Evolutionary conservation across 1,140 invertebrate species (phyloP).

Genomic region (Paraescarpia echinospica): DNA sequence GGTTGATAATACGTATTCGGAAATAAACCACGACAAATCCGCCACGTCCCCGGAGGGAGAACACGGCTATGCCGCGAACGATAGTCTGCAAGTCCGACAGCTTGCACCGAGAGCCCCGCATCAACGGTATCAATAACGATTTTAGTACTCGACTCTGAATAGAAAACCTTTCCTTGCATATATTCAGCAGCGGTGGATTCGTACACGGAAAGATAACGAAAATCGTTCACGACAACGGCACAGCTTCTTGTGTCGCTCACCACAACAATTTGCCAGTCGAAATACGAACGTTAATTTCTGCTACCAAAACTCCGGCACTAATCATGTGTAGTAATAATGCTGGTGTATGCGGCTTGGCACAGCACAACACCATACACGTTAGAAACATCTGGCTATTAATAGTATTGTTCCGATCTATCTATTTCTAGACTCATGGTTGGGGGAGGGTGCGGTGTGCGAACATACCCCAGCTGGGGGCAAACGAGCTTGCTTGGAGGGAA

Average conservation of each 20-base stretch:
- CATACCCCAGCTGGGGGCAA: too few relatives aligned
- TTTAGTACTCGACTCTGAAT: background rate
- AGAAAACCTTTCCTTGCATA: background rate
- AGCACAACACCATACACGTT: background rate
- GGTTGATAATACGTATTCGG: background rate
- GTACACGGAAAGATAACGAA: background rate
- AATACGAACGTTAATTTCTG: background rate
- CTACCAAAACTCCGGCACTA: background rate
- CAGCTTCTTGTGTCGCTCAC: background rate
- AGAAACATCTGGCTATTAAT: background rate
- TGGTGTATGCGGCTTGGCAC: background rate
- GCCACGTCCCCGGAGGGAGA: background rate
- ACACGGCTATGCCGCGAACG: background rate
- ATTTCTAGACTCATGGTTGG: too few relatives aligned
- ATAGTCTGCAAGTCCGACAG: background rate
- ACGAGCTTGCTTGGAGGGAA: too few relatives aligned
- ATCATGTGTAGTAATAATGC: background rate
- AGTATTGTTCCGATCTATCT: background rate
- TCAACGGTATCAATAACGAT: background rate
- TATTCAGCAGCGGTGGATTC: background rate
- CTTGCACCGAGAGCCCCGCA: background rate
- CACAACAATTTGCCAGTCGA: background rate
- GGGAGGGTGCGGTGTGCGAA: too few relatives aligned
- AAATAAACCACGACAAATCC: background rate
- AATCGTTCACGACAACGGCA: background rate